Conservation (phyloP, 2,113 vertebrate species). For the Antechinus stuartii region DNA sequence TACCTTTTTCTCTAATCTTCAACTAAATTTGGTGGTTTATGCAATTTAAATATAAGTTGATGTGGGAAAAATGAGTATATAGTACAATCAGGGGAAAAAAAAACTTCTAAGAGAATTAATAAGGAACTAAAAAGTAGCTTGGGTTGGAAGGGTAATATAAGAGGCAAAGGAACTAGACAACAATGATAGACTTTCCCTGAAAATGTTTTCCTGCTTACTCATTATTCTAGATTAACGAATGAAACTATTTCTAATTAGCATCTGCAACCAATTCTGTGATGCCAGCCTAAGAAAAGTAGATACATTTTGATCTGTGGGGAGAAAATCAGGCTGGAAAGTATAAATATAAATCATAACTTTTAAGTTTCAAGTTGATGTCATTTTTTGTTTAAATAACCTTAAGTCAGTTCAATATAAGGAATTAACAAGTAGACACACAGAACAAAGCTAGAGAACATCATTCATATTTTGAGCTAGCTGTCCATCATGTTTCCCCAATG, state of each 20-base stretch:
- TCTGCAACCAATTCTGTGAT: constrained; percentile 58
- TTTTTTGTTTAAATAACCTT: constrained; percentile 59
- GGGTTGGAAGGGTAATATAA: neutral
- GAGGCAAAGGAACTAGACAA: neutral
- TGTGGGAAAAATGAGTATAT: neutral
- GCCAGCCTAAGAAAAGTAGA: constrained; percentile 31
- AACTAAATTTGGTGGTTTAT: constrained; percentile 7
- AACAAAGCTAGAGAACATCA: neutral
- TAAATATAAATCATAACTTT: constrained; percentile 35
- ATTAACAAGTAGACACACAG: neutral
- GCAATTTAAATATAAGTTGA: neutral
- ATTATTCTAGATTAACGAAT: constrained; percentile 43
- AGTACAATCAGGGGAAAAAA: constrained; percentile 22
- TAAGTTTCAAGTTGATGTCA: constrained; percentile 55
- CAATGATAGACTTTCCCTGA: neutral
- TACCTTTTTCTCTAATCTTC: neutral
- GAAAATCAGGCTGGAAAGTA: constrained; percentile 56
- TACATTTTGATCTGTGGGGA: constrained; percentile 57
- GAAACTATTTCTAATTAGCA: constrained; percentile 49
- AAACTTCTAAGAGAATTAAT: neutral
- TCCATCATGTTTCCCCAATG: neutral
- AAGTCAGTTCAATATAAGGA: constrained; percentile 40
- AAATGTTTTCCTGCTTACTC: constrained; percentile 36
- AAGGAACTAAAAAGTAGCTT: neutral
- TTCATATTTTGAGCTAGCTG: neutral